Conservation (phyloP, 2,113 vertebrate species). For the Noturus placidus region DNA sequence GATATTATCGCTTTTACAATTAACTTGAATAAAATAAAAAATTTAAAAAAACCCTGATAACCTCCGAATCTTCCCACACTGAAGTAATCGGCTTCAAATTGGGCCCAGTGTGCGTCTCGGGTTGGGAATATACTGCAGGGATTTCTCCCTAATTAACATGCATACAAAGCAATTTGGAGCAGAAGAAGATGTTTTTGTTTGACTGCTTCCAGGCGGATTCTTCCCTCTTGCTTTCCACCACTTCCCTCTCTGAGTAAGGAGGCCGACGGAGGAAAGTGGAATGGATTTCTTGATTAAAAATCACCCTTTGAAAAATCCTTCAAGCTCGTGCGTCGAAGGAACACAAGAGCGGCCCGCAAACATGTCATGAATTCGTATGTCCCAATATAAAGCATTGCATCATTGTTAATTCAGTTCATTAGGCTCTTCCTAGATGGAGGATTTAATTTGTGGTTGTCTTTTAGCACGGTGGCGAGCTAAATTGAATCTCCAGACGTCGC, state of each 20-base stretch:
- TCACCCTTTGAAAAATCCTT: constrained; percentile 62
- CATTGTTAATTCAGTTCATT: constrained; percentile 81
- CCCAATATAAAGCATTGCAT: constrained; percentile 74
- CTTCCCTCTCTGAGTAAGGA: constrained; percentile 53
- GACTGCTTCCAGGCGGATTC: constrained; percentile 76
- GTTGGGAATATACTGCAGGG: constrained; percentile 65
- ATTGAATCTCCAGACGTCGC: constrained; percentile 75
- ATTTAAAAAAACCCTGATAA: constrained; percentile 70
- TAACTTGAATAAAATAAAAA: constrained; percentile 70
- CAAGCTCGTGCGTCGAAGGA: constrained; percentile 57
- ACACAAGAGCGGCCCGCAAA: constrained; percentile 59
- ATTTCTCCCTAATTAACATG: constrained; percentile 82
- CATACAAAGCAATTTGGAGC: constrained; percentile 80
- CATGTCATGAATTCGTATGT: constrained; percentile 77
- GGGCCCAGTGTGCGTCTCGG: constrained; percentile 50
- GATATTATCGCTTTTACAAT: constrained; percentile 79
- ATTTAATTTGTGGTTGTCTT: constrained; percentile 80
- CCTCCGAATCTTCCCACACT: constrained; percentile 72
- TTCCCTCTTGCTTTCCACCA: constrained; percentile 65
- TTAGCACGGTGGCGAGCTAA: constrained; percentile 65
- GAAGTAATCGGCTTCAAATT: constrained; percentile 53
- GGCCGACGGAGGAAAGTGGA: constrained; percentile 70
- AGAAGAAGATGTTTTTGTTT: constrained; percentile 81
- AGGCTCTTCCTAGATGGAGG: constrained; percentile 70
- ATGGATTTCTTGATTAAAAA: constrained; percentile 82